Base-by-base conservation (phyloP, 1,140 invertebrate species). In the Coenobita brevimanus region DNA sequence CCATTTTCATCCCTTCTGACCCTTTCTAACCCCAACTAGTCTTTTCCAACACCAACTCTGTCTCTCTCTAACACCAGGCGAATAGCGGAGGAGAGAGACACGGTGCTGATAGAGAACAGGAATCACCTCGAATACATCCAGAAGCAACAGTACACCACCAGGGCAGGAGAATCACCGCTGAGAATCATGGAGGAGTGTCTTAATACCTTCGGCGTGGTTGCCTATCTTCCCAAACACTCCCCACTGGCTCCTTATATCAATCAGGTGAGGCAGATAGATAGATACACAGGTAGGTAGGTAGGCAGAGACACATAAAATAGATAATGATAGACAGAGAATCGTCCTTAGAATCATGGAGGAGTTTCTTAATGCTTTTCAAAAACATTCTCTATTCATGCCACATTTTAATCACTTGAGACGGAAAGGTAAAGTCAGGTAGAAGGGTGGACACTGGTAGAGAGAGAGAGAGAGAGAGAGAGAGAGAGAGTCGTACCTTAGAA, bases 171-270 rank as follows among this genome's bases (percentile, higher is more conserved):
- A 30, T 36, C 54, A 21, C 78, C 78, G 2, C 78, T 80, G 24
- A 60, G 78, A 57, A 62, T 80, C 24, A 50, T 50, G 46, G 78
- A 80, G 54, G 54, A 80, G 78, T 80, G 78, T 21, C 57, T 80
- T 50, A 36, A 46, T 17, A 80, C 78, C 78, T 80, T 62, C 33
- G 78, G 78, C 27, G 78, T 80, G 10, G 13, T 33, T 36, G 78
- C 78, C 27, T 46, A 36, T 6, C 78, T 80, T 33, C 30, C 0
- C 10, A 33, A 1, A 21, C 50, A 80, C 54, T 80, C 78, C 4
- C 78, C 78, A 15, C 54, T 80, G 13, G 54, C 57, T 13, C 78
- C 78, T 10, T 80, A 80, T 54, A 41, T 80, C 33, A 41, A 80
- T 17, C 17, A 80, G 78, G 78, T 64, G 33, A 17, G 78, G 27